Percentiles rank a stretch among this genome's conserved stretches.
Conservation (phyloP, 30 jellyfish, hydroid and myxozoan genomes). For the Rhopilema esculentum region DNA sequence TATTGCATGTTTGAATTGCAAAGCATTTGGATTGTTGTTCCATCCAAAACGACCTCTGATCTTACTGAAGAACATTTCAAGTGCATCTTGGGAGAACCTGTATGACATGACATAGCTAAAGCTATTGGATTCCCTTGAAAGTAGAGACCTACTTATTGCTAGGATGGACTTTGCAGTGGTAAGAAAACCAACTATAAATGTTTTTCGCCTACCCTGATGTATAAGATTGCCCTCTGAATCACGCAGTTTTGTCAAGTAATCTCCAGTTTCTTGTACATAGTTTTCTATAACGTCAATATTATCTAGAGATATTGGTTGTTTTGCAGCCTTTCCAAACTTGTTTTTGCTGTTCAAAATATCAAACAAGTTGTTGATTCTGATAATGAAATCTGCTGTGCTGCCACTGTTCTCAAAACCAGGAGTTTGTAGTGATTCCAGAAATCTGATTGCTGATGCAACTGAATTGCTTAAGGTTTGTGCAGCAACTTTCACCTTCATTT, state of each 20-base stretch:
- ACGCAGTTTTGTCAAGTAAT: too few species aligned
- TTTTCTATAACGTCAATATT: too few species aligned
- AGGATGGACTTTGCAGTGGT: too few species aligned
- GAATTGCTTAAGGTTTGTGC: constrained; percentile 46
- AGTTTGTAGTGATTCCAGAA: not conserved
- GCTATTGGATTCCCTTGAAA: too few species aligned
- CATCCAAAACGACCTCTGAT: constrained; percentile 59
- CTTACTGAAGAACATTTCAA: constrained; percentile 57
- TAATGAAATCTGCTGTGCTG: constrained; percentile 23
- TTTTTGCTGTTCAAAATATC: constrained; percentile 42
- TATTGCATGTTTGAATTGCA: constrained; percentile 33
- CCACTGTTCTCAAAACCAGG: constrained; percentile 38
- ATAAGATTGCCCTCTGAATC: too few species aligned
- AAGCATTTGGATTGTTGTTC: constrained; percentile 59
- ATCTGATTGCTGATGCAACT: constrained; percentile 43
- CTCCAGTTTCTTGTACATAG: too few species aligned
- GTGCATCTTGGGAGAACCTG: constrained; percentile 56
- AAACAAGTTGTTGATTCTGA: constrained; percentile 16
- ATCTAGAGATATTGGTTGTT: constrained; percentile 29
- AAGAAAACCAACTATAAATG: too few species aligned
- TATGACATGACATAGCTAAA: constrained; percentile 34
- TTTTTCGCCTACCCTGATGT: too few species aligned
- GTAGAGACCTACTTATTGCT: too few species aligned
- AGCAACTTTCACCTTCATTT: too few species aligned
- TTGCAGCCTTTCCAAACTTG: constrained; percentile 49